Base-by-base conservation (phyloP, 2,797 vertebrate species). In the Acomys russatus region DNA sequence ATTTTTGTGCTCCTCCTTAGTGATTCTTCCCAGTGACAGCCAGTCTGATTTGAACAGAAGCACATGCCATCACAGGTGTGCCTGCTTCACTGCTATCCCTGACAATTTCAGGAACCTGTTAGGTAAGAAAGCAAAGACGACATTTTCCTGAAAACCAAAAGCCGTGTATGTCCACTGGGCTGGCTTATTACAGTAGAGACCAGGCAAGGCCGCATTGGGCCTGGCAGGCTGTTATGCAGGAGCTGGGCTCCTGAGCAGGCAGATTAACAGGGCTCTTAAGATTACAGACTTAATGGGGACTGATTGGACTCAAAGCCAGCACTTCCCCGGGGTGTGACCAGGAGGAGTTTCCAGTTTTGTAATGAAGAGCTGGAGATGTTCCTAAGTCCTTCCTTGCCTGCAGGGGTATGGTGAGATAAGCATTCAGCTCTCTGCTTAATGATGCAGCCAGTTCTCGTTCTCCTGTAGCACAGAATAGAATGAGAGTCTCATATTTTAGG, bases 381-480 rank as follows among this genome's bases (percentile, higher is more conserved):
- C 22, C n/a, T 38, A 25, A 76, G 35, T 77, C 49, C 61, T 83
- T 95, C 35, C 68, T 82, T 22, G 73, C 73, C 84, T 38, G 51
- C 30, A 10, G 63, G 63, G 35, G 90, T 83, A 64, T 74, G 6
- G 84, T 59, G 94, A 93, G 76, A 51, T 76, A 79, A 87, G 89
- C 88, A 61, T n/a, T 95, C 38, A 86, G 28, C 0, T 0, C 59
- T 68, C 20, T 80, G 82, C 92, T 80, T 74, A 73, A 59, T 76
- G 82, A 88, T 51, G 49, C 90, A 82, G 28, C 68, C n/a, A 90
- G 23, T 79, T 96, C 63, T 33, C 38, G 35, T 80, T 77, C 54
- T 97, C 84, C 49, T 38, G 28, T 66, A 61, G n/a, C 44, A 77
- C 49, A 56, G 76, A 38, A n/a, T 33, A 82, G 68, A 94, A 87